Conservation (phyloP, 2,888 invertebrate species). For the Drosophila mercatorum region DNA sequence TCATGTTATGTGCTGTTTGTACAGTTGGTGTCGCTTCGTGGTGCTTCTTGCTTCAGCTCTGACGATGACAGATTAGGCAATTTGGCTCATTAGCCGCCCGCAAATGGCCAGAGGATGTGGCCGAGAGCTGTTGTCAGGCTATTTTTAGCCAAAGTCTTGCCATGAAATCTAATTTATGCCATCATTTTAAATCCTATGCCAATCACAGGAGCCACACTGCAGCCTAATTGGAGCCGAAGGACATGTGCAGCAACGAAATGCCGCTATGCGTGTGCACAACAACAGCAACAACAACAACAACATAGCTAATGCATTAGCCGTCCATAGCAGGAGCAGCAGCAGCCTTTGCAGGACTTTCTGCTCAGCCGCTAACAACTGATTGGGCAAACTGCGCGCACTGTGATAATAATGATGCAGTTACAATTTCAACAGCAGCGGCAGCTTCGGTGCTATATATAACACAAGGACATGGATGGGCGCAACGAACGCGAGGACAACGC, state of each 20-base stretch:
- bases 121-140: conserved; percentile 23
- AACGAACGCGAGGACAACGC: conserved; percentile 62
- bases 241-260: conserved; percentile 36
- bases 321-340: conserved; percentile 29
- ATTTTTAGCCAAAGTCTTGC: conserved; percentile 44
- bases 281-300: not conserved
- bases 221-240: conserved; percentile 56
- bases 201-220: conserved; percentile 37
- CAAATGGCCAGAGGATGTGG: conserved; percentile 13
- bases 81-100: conserved; percentile 35
- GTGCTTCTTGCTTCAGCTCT: conserved; percentile 9
- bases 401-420: conserved; percentile 50
- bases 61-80: conserved; percentile 70
- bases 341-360: conserved; percentile 9
- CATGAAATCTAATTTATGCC: conserved; percentile 55
- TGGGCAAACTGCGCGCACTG: conserved; percentile 27
- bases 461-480: conserved; percentile 76
- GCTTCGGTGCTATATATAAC: conserved; percentile 71
- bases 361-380: conserved; percentile 33
- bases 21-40: conserved; percentile 9
- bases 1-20: conserved; percentile 27
- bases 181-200: conserved; percentile 28
- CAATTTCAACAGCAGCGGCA: conserved; percentile 62
- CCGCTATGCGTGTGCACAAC: conserved; percentile 35
- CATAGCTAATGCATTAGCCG: conserved; percentile 28